These are phyloP conservation scores for Pyrochroa serraticornis DNA, from an alignment of 2,888 invertebrate genomes.

Conservation along the genomic window DNA sequence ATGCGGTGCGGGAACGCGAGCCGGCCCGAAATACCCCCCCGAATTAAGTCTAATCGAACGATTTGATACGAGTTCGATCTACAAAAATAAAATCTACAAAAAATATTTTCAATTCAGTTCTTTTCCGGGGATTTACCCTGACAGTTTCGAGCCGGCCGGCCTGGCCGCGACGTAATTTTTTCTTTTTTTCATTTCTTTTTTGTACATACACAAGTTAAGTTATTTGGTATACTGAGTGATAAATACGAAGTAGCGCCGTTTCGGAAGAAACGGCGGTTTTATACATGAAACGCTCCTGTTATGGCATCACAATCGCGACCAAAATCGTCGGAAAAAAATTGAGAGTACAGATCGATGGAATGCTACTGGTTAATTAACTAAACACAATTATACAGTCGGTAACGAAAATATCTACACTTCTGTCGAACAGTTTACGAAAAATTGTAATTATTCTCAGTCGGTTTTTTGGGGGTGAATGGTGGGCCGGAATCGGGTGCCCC, in stretches of 20 bases:
- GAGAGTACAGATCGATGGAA: constrained; percentile 18
- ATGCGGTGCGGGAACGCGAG: constrained; percentile 32
- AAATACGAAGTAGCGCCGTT: constrained; percentile 30
- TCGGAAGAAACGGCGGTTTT: constrained; percentile 5
- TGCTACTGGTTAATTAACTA: constrained; percentile 20
- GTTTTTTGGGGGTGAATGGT: no score
- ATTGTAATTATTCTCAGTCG: constrained; percentile 4
- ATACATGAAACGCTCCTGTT: constrained; percentile 27
- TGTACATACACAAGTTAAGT: constrained; percentile 39
- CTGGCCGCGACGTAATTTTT: constrained; percentile 32
- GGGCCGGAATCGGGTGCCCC: constrained; percentile 5
- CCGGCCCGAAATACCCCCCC: constrained; percentile 38
- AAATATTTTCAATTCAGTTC: constrained; percentile 44
- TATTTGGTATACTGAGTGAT: constrained; percentile 47
- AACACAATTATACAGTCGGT: constrained; percentile 19
- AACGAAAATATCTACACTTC: constrained; percentile 25
- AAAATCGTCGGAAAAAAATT: neutral
- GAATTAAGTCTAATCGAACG: constrained; percentile 40
- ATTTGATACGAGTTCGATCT: constrained; percentile 43
- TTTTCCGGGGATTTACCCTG: constrained; percentile 45
- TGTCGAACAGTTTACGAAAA: constrained; percentile 18
- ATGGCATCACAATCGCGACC: constrained; percentile 27
- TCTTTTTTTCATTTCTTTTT: constrained; percentile 17
- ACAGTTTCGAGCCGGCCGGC: constrained; percentile 38
- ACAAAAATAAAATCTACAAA: constrained; percentile 50